Conservation (phyloP, 2,797 vertebrate genomes). For the Buphagus erythrorhynchus region DNA sequence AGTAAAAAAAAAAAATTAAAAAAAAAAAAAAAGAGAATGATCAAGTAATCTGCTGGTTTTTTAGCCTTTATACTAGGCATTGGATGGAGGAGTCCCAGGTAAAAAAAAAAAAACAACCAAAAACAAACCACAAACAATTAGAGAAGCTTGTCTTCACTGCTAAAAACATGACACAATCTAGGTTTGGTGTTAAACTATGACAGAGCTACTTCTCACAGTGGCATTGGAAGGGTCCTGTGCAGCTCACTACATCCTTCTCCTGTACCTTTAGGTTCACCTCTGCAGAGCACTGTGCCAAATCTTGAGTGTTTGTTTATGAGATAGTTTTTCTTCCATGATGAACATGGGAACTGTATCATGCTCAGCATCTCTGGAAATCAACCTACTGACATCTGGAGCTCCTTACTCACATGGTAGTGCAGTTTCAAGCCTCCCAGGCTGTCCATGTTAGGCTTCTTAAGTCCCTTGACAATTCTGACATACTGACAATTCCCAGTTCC, state of each 20-base stretch:
- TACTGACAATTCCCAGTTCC: not conserved
- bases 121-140: no score
- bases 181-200: not conserved
- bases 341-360: not conserved
- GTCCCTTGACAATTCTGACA: not conserved
- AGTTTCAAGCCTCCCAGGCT: not conserved
- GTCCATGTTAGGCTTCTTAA: not conserved
- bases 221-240: not conserved
- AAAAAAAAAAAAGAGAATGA: not conserved
- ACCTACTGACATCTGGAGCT: not conserved
- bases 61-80: not conserved
- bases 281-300: not conserved
- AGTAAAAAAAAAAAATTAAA: not conserved
- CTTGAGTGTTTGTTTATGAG: not conserved
- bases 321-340: not conserved
- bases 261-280: not conserved
- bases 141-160: not conserved
- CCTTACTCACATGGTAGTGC: rapidly evolving
- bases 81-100: not conserved
- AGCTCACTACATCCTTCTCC: not conserved
- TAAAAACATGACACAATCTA: not conserved
- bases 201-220: not conserved
- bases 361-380: not conserved
- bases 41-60: not conserved
- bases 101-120: not conserved